Evolutionary conservation across 2,888 invertebrate genomes (phyloP).

Genomic region (Orthosia gothica): DNA sequence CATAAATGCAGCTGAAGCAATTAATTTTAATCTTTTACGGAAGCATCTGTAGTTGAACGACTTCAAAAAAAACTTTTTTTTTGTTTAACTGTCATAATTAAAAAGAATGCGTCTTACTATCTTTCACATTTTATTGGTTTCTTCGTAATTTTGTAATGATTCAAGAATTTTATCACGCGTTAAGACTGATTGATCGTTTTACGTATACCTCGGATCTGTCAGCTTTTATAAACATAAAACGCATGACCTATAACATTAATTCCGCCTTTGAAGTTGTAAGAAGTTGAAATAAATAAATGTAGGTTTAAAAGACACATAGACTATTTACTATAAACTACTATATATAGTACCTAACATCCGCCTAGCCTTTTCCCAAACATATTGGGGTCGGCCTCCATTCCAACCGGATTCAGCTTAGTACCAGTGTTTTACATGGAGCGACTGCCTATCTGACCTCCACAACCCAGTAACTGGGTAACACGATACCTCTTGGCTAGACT

Average conservation of each 20-base stretch:
- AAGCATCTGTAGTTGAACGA: constrained; percentile 38
- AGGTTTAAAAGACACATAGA: not conserved
- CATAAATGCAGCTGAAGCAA: constrained; percentile 46
- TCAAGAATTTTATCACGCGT: not conserved
- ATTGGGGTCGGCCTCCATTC: too few relatives aligned
- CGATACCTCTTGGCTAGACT: too few relatives aligned
- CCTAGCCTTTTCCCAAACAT: too few relatives aligned
- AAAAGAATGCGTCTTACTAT: constrained; percentile 28
- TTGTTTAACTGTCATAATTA: constrained; percentile 29
- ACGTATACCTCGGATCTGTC: not conserved
- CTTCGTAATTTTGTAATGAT: constrained; percentile 5
- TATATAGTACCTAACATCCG: too few relatives aligned
- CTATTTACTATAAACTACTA: too few relatives aligned
- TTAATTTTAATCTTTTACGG: constrained; percentile 46
- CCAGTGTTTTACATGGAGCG: too few relatives aligned
- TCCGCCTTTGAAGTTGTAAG: not conserved
- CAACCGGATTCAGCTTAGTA: too few relatives aligned
- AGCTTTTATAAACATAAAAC: not conserved
- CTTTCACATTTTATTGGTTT: constrained; percentile 29
- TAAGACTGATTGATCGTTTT: not conserved
- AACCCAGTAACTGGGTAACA: too few relatives aligned
- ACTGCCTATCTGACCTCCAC: too few relatives aligned
- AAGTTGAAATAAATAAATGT: not conserved
- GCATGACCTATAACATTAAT: not conserved
- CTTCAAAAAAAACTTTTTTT: constrained; percentile 17